A percentile compares a stretch with the other conserved stretches of the same genome.
These are phyloP conservation scores for Lutjanus campechanus DNA, from an alignment of 2,797 vertebrate genomes.

Conservation along the genomic window DNA sequence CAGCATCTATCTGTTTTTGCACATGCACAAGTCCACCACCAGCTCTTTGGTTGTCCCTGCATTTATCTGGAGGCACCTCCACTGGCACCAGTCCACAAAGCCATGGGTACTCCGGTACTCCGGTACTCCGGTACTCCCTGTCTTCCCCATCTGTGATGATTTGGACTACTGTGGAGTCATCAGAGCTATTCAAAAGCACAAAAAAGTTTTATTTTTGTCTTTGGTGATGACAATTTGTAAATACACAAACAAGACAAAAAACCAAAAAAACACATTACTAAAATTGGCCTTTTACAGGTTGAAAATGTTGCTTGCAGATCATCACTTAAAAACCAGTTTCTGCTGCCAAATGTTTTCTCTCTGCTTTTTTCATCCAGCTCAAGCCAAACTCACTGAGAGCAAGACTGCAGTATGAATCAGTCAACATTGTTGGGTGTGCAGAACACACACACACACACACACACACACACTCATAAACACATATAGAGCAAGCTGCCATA, in stretches of 20 bases:
- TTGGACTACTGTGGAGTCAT: too few relatives aligned
- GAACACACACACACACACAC: slow-evolving; percentile 24
- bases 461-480: slow-evolving; percentile 32
- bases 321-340: not conserved
- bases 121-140: too few relatives aligned
- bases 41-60: too few relatives aligned
- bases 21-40: too few relatives aligned
- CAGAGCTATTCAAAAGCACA: too few relatives aligned
- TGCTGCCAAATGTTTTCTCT: not conserved
- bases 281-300: not conserved
- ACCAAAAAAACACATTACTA: not conserved
- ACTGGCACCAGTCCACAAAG: too few relatives aligned
- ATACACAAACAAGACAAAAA: not conserved
- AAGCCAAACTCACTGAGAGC: slow-evolving; percentile 9
- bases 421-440: slow-evolving; percentile 9
- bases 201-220: too few relatives aligned
- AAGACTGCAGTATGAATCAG: slow-evolving; percentile 16
- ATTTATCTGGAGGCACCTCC: too few relatives aligned
- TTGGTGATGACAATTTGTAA: not conserved
- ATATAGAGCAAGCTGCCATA: slow-evolving; percentile 55
- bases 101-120: too few relatives aligned
- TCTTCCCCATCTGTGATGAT: too few relatives aligned
- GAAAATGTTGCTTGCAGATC: not conserved
- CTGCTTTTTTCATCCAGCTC: slow-evolving; percentile 4
- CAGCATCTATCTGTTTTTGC: too few relatives aligned